Conservation (phyloP, 2,797 vertebrate species). For the Enteromius mattozi region DNA sequence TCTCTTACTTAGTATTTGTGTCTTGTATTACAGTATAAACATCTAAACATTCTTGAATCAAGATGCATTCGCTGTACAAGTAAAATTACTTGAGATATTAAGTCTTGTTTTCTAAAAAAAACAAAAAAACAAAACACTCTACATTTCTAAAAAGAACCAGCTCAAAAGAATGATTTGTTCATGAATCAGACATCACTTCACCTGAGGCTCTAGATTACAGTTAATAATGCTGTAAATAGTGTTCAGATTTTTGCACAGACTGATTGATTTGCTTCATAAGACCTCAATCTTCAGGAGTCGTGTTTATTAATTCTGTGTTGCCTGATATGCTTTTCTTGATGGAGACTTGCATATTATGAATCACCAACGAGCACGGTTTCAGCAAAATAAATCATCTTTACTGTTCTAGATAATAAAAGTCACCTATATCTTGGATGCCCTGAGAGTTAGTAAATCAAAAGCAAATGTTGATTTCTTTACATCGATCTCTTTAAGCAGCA, state of each 20-base stretch:
- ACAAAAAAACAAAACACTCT: too few species aligned
- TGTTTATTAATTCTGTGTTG: background rate
- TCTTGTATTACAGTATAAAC: too few species aligned
- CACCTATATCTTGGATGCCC: background rate
- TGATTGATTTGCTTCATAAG: background rate
- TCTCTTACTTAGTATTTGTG: too few species aligned
- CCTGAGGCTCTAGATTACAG: background rate
- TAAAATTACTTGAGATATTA: too few species aligned
- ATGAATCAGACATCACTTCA: background rate
- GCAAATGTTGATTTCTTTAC: background rate
- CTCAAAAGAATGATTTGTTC: background rate
- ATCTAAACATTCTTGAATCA: too few species aligned
- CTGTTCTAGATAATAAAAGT: background rate
- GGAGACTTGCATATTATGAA: background rate
- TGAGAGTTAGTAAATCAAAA: background rate
- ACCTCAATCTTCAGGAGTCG: background rate
- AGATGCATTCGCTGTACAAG: too few species aligned
- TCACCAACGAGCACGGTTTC: background rate
- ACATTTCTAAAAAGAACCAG: too few species aligned
- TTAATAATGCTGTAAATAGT: background rate
- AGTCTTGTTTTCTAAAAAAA: too few species aligned
- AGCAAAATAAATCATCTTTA: background rate
- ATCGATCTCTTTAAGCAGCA: constrained; percentile 3
- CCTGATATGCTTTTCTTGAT: background rate
- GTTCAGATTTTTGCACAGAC: background rate